Evolutionary conservation across 2,888 invertebrate genomes (phyloP).

Genomic region (Platycheirus albimanus): DNA sequence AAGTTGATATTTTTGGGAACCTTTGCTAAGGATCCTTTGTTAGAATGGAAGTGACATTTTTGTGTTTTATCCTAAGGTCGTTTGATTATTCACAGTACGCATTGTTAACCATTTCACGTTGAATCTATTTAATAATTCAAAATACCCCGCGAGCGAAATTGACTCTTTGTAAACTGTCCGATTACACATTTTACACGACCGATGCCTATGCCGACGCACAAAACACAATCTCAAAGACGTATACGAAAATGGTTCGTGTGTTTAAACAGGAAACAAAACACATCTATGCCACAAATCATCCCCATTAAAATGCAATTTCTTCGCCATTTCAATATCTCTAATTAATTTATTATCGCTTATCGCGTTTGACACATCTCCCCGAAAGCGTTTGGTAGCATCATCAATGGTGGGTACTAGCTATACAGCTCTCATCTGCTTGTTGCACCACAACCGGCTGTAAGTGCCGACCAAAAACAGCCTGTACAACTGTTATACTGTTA

Average conservation of each 20-base stretch:
- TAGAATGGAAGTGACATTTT: neutral
- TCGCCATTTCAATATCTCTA: conserved; percentile 82
- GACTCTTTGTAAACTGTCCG: conserved; percentile 34
- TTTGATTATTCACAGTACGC: conserved; percentile 13
- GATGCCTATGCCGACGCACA: too few species aligned
- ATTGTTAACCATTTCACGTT: conserved; percentile 11
- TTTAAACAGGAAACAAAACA: conserved; percentile 15
- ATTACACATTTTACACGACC: conserved; percentile 26
- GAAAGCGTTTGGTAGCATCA: conserved; percentile 36
- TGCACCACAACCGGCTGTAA: conserved; percentile 18
- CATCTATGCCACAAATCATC: conserved; percentile 64
- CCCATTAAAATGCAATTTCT: conserved; percentile 74
- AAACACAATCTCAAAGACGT: conserved; percentile 27
- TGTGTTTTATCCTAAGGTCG: too few species aligned
- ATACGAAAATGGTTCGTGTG: neutral
- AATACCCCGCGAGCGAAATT: conserved; percentile 45
- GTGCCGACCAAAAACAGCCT: conserved; percentile 46
- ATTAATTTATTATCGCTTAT: conserved; percentile 83
- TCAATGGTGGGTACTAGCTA: neutral
- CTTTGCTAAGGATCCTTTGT: too few species aligned
- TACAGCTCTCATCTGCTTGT: conserved; percentile 35
- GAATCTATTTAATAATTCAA: conserved; percentile 40
- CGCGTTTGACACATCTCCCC: conserved; percentile 80
- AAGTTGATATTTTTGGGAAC: too few species aligned
- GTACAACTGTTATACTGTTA: conserved; percentile 59